phyloP scores from a whole-genome alignment of 2,113 vertebrate species.

The Sceloporus undulatus region DNA sequence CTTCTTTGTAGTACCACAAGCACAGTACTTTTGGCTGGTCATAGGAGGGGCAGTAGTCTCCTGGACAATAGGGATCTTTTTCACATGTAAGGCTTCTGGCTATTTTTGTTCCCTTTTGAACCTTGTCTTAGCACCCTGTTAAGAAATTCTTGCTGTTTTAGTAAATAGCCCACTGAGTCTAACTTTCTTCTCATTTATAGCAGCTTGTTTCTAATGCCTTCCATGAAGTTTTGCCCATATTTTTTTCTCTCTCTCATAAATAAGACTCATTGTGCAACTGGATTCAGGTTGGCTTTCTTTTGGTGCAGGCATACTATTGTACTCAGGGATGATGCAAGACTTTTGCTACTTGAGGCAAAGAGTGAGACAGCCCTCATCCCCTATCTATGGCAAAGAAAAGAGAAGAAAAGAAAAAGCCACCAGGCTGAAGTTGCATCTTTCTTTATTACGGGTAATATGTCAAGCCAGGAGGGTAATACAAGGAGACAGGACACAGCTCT shows the following conservation, averaged over 20 bases:
- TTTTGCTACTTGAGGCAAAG: too few relatives aligned
- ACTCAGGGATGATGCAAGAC: too few relatives aligned
- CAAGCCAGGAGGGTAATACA: too few relatives aligned
- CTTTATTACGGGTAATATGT: too few relatives aligned
- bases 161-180: not conserved
- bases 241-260: not conserved
- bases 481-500: too few relatives aligned
- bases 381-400: not conserved
- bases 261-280: not conserved
- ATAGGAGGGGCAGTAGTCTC: not conserved
- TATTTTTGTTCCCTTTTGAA: not conserved
- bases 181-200: slow-evolving; percentile 5
- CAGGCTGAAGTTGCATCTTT: too few relatives aligned
- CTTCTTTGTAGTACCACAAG: too few relatives aligned
- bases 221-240: not conserved
- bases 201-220: slow-evolving; percentile 1
- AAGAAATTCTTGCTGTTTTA: not conserved
- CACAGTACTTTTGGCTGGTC: too few relatives aligned
- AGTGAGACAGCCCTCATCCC: not conserved
- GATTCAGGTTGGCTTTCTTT: not conserved
- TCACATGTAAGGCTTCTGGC: not conserved
- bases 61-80: not conserved
- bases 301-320: too few relatives aligned
- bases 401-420: too few relatives aligned
- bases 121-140: not conserved